Percentiles rank a stretch among this genome's conserved stretches.
These are phyloP conservation scores for Gymnocypris eckloni DNA, from an alignment of 2,797 vertebrate species.

Conservation along the genomic window DNA sequence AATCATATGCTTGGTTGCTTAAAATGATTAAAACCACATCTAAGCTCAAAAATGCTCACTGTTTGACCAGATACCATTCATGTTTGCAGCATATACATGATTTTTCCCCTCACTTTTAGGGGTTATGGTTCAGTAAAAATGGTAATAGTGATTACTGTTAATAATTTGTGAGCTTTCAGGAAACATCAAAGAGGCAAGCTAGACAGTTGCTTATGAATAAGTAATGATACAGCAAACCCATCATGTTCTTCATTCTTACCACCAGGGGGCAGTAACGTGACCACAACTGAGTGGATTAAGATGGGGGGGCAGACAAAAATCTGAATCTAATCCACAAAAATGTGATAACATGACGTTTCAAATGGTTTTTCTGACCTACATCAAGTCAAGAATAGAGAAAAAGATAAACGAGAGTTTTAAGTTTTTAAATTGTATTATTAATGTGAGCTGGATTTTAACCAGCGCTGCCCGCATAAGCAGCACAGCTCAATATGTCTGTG, in stretches of 20 bases:
- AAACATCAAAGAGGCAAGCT: background rate
- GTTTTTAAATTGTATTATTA: conserved; percentile 14
- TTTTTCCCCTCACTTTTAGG: background rate
- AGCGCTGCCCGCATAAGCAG: background rate
- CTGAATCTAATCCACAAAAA: conserved; percentile 47
- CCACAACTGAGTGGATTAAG: background rate
- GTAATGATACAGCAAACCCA: background rate
- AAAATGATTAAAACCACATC: background rate
- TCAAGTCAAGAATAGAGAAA: background rate
- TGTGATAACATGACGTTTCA: conserved; percentile 42
- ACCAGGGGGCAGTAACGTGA: conserved; percentile 32
- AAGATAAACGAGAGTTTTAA: background rate
- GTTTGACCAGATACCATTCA: background rate
- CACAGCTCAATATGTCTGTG: background rate
- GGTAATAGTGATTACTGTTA: background rate
- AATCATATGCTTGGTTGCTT: background rate
- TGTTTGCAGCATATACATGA: background rate
- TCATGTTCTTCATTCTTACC: conserved; percentile 22
- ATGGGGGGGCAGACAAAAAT: conserved; percentile 26
- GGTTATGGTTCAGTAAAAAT: background rate
- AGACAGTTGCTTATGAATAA: background rate
- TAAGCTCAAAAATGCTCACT: background rate
- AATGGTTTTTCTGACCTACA: conserved; percentile 43
- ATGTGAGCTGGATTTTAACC: background rate
- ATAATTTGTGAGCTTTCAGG: background rate